Base-by-base conservation (phyloP, 2,888 invertebrate species). In the Geotrupes spiniger region DNA sequence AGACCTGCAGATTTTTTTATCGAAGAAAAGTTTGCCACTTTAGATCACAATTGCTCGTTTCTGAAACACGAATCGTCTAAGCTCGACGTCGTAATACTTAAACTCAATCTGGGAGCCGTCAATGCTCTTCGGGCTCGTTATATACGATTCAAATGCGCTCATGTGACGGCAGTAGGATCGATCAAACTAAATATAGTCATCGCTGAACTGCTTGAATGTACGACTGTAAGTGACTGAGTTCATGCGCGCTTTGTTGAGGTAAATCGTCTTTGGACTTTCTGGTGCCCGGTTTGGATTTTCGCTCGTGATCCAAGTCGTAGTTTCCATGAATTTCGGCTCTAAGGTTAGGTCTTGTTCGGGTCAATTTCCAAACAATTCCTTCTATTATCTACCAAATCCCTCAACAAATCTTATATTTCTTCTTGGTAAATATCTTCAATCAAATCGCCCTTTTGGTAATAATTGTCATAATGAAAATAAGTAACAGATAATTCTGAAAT, bases 191-290 rank as follows among this genome's bases (percentile, higher is more conserved):
- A 46, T 11, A 56, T 60, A 1, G 45, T 69, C 59, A 4, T 60
- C 60, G 3, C 63, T 60, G 5, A 70, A 66, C 41, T 62, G 57
- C 33, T 66, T 61, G 21, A 72, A 48, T 49, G 64, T 65, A 0
- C 69, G 69, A 56, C 72, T 71, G 0, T 56, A 46, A 26, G 67
- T 57, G 4, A 72, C 70, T 0, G 72, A 72, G 38, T 59, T 60
- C 36, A 71, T 38, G 1, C 70, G 57, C 0, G 71, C 71, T 52
- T 69, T 72, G 55, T 65, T 73, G 39, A 72, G 69, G 69, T 8
- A 65, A 61, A 38, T 62, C 65, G 52, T 58, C 65, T 59, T 68
- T 70, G 0, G 66, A 59, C 49, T 63, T 68, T 14, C 62, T 63
- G 9, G 68, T 66, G 2, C 63, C 53, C 0, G 68, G 72, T 52